Base-by-base conservation (phyloP, 2,113 vertebrate genomes). In the Barbus barbus region DNA sequence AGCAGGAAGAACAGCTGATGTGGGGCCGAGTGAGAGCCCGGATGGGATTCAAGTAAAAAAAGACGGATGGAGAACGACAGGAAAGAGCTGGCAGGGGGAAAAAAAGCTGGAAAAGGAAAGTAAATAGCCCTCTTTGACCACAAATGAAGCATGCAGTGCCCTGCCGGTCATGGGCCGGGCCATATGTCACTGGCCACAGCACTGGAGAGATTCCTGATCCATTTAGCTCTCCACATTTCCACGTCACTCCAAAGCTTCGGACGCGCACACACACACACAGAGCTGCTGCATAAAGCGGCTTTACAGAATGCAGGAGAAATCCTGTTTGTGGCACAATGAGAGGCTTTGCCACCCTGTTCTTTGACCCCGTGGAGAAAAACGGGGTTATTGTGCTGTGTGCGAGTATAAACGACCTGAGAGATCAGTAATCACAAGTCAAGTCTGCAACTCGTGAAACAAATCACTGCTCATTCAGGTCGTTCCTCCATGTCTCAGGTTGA, bases 261-360 rank as follows among this genome's bases (percentile, higher is more conserved):
- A 77, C 41, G 28, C 51, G 67, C 74, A 77, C 16, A 53, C 48
- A n/a, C n/a, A 60, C 36, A 24, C 48, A n/a, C n/a, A 69, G 9
- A 71, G 5, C 51, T 48, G 69, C 83, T 51, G 33, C 18, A 56
- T 56, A 80, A 86, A 86, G 72, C 84, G 13, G 60, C 84, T 81
- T 83, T 85, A 53, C 6, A 69, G 56, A 24, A 71, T 53, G 48
- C 76, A 82, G 83, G 72, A 44, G 20, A 78, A 84, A 88, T 88
- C 82, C 78, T 84, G 73, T 88, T 86, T 88, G 84, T 41, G 73
- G 65, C 67, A 86, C 26, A 86, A 84, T 78, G 67, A 22, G 38
- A 67, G 65, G 78, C 73, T 83, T 83, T 81, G 71, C 48, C 53
- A 48, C 56, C 20, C 63, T 81, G 82, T 73, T 56, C 72, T 69